Evolutionary conservation across 2,797 vertebrate genomes (phyloP).

Genomic region (Perodicticus potto): DNA sequence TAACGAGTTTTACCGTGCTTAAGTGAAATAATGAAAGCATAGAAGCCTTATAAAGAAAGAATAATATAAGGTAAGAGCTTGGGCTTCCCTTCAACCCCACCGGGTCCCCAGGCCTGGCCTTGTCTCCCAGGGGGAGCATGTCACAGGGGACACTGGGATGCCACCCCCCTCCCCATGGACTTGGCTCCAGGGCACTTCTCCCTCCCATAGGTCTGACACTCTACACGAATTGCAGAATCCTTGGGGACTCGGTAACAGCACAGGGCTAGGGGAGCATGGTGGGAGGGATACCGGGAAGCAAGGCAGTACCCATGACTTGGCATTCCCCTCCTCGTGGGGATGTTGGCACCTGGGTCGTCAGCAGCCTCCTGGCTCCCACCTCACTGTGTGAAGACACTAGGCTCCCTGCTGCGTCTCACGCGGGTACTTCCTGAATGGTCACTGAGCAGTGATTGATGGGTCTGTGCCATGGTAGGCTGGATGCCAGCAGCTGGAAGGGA

Average conservation of each 20-base stretch:
- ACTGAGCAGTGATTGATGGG: accelerated
- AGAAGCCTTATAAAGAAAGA: background rate
- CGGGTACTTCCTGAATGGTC: accelerated
- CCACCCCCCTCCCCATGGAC: accelerated
- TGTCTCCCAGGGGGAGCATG: accelerated
- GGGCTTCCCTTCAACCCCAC: background rate
- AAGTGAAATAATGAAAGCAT: accelerated
- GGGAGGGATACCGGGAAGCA: background rate
- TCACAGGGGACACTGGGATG: background rate
- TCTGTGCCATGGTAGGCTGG: background rate
- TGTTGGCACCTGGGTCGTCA: accelerated
- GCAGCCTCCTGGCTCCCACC: background rate
- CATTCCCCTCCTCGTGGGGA: accelerated
- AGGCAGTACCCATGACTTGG: accelerated
- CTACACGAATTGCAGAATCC: accelerated
- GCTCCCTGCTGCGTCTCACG: accelerated
- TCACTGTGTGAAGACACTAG: accelerated
- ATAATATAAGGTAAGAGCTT: background rate
- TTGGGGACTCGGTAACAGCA: background rate
- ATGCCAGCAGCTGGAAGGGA: background rate
- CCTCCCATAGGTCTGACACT: background rate
- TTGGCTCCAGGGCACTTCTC: background rate
- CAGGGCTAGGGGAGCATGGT: background rate
- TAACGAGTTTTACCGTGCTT: background rate
- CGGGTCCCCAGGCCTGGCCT: accelerated